Evolutionary conservation across 2,888 invertebrate species (phyloP).

Genomic region (Hofmannophila pseudospretella): DNA sequence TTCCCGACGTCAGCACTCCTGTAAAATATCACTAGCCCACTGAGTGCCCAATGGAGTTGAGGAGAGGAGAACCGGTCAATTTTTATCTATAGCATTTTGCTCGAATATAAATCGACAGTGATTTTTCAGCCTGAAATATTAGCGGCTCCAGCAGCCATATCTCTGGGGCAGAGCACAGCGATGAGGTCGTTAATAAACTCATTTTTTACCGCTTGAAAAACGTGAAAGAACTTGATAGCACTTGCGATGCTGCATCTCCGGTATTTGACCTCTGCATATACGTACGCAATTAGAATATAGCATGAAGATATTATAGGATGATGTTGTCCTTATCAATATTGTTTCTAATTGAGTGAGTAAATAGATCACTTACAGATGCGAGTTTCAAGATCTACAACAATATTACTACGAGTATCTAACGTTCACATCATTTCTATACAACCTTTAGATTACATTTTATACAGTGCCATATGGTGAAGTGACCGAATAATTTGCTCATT

Average conservation of each 20-base stretch:
- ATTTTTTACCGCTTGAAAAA: slow-evolving; percentile 26
- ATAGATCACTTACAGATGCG: too few relatives aligned
- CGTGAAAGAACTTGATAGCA: neutral
- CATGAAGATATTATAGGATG: too few relatives aligned
- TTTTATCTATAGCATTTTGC: slow-evolving; percentile 56
- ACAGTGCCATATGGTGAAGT: slow-evolving; percentile 32
- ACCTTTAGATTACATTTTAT: neutral
- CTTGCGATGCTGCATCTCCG: too few relatives aligned
- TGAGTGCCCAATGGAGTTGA: slow-evolving; percentile 3
- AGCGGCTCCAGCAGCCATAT: slow-evolving; percentile 49
- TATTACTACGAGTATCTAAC: too few relatives aligned
- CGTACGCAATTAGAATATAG: too few relatives aligned
- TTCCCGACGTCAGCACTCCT: slow-evolving; percentile 9
- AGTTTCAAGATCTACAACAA: too few relatives aligned
- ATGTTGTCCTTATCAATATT: too few relatives aligned
- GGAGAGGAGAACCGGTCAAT: slow-evolving; percentile 48
- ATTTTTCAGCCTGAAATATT: slow-evolving; percentile 61
- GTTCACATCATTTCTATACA: too few relatives aligned
- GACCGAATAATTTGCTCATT: slow-evolving; percentile 68
- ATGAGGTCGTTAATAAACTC: slow-evolving; percentile 49
- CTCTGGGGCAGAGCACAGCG: slow-evolving; percentile 33
- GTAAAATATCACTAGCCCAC: slow-evolving; percentile 32
- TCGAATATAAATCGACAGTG: slow-evolving; percentile 59
- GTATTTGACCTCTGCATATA: too few relatives aligned
- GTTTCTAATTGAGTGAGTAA: too few relatives aligned